phyloP scores from a whole-genome alignment of 2,797 vertebrate species.

The Tamandua tetradactyla region DNA sequence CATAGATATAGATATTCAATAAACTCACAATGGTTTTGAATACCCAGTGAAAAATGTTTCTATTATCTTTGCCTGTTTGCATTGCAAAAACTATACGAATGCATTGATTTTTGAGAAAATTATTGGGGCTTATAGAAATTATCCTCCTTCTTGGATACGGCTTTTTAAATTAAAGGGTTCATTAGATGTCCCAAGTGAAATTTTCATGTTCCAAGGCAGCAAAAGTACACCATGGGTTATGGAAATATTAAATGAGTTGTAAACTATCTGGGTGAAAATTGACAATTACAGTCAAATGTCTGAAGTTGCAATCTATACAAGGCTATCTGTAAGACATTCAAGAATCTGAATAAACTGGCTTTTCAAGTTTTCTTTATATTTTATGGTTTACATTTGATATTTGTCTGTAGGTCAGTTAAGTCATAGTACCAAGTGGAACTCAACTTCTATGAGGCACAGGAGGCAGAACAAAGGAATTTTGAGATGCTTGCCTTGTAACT shows the following conservation, averaged over 20 bases:
- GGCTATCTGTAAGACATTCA: slow-evolving; percentile 33
- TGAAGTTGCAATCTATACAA: neutral
- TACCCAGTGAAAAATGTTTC: slow-evolving; percentile 79
- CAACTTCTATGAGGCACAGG: neutral
- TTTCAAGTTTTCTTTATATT: slow-evolving; percentile 50
- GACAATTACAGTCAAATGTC: slow-evolving; percentile 50
- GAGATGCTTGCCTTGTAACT: slow-evolving; percentile 37
- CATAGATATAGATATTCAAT: slow-evolving; percentile 58
- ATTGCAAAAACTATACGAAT: slow-evolving; percentile 70
- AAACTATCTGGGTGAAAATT: slow-evolving; percentile 53
- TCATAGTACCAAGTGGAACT: neutral
- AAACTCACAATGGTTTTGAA: slow-evolving; percentile 78
- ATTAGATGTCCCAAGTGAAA: slow-evolving; percentile 48
- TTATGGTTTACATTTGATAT: neutral
- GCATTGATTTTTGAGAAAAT: slow-evolving; percentile 69
- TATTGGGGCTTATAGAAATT: slow-evolving; percentile 58
- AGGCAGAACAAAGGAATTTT: slow-evolving; percentile 45
- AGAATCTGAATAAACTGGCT: slow-evolving; percentile 29
- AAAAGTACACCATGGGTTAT: slow-evolving; percentile 45
- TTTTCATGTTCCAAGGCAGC: slow-evolving; percentile 44
- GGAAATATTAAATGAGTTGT: slow-evolving; percentile 43
- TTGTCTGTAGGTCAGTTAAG: slow-evolving; percentile 33
- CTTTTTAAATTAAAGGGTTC: slow-evolving; percentile 62
- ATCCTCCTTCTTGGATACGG: slow-evolving; percentile 48
- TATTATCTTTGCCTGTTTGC: slow-evolving; percentile 82